Evolutionary conservation across 2,113 vertebrate genomes (phyloP).

Genomic region (Tamias sibiricus): DNA sequence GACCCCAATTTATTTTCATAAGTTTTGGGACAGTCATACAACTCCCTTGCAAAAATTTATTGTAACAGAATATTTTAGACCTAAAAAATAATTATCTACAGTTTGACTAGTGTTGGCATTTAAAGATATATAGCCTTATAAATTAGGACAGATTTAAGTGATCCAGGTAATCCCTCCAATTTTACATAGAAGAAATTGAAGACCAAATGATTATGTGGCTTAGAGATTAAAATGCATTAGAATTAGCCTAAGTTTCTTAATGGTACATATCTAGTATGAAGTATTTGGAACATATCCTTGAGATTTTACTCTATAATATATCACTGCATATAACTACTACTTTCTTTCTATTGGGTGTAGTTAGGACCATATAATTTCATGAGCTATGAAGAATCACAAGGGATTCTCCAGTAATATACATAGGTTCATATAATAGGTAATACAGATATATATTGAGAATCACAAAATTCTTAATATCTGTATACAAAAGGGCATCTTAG

Average conservation of each 20-base stretch:
- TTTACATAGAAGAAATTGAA: constrained; percentile 5
- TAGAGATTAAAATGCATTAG: neutral
- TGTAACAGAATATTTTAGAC: neutral
- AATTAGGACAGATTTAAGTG: neutral
- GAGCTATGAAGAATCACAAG: neutral
- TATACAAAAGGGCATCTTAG: neutral
- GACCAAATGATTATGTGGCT: constrained; percentile 34
- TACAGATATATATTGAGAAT: neutral
- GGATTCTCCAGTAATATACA: neutral
- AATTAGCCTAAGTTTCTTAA: neutral
- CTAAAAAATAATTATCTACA: neutral
- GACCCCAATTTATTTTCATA: neutral
- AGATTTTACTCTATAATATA: neutral
- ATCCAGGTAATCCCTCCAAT: neutral
- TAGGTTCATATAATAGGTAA: neutral
- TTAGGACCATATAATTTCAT: neutral
- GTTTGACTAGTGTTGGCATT: neutral
- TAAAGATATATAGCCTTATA: neutral
- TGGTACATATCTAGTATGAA: neutral
- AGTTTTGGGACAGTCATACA: neutral
- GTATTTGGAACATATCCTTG: neutral
- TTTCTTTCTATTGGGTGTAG: neutral
- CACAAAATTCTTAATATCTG: neutral
- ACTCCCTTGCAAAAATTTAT: neutral
- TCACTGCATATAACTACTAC: neutral